Evolutionary conservation across 2,113 vertebrate species (phyloP).

Genomic region (Hemiscyllium ocellatum): DNA sequence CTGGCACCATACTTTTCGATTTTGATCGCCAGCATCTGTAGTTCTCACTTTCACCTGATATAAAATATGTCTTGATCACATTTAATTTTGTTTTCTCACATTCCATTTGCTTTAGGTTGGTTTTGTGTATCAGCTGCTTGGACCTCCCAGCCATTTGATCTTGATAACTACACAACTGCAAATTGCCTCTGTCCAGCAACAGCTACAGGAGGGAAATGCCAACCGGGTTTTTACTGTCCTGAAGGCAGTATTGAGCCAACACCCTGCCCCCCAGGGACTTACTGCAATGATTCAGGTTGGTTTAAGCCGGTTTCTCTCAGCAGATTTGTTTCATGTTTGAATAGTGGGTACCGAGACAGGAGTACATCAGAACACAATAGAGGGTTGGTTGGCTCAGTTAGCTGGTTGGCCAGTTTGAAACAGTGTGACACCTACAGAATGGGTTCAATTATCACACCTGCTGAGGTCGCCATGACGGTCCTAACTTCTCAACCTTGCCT

Average conservation of each 20-base stretch:
- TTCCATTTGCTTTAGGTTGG: conserved; percentile 66
- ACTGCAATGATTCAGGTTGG: conserved; percentile 74
- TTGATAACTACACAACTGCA: conserved; percentile 86
- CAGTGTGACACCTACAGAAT: no score
- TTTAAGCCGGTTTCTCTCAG: not conserved
- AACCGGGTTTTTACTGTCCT: conserved; percentile 75
- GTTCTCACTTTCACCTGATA: no score
- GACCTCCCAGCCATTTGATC: conserved; percentile 80
- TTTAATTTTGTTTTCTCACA: not conserved
- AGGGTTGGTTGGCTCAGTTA: no score
- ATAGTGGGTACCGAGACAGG: no score
- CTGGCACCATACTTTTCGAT: no score
- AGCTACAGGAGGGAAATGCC: conserved; percentile 78
- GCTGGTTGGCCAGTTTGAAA: no score
- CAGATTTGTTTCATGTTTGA: not conserved
- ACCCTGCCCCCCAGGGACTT: conserved; percentile 66
- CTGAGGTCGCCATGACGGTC: no score
- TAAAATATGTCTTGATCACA: not conserved
- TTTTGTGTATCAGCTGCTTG: conserved; percentile 86
- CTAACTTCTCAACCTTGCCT: no score
- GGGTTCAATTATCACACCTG: no score
- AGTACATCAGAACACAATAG: no score
- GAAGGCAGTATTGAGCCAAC: conserved; percentile 70
- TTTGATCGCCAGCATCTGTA: no score
- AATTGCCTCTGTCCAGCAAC: conserved; percentile 89